Evolutionary conservation across 1,140 invertebrate genomes (phyloP), one percentile per base, ranked within the genome.

Genomic region (Carposina sasakii): DNA sequence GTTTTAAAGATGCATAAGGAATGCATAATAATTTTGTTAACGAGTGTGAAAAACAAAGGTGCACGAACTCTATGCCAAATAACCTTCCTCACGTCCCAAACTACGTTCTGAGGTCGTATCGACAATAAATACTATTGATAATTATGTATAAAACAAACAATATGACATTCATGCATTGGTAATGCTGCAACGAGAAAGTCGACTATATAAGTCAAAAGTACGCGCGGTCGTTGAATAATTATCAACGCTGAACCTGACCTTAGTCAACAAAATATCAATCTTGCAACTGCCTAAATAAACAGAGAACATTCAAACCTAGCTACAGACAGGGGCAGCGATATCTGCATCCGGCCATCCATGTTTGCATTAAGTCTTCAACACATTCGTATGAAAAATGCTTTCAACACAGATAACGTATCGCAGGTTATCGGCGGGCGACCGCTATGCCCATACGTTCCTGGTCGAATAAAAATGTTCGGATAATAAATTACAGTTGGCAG

Each of bases 11-110:
- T n/a, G n/a, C n/a, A n/a, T n/a, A n/a, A n/a, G n/a, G n/a, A n/a
- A n/a, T n/a, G n/a, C n/a, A n/a, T n/a, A n/a, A n/a, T n/a, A n/a
- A n/a, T n/a, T n/a, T n/a, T n/a, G n/a, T n/a, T n/a, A n/a, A n/a
- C n/a, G n/a, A n/a, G n/a, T n/a, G n/a, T n/a, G n/a, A n/a, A n/a
- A n/a, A n/a, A n/a, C n/a, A n/a, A n/a, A n/a, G 76, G 76, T 81
- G 46, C 39, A 71, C 63, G 77, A 78, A 81, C 77, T 76, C 73
- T 19, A 24, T 50, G 51, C 44, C 54, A 48, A 67, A 66, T 77
- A 73, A 81, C 77, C 77, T 81, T 81, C 73, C 60, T 45, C 61
- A 57, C 67, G 74, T 81, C 74, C 71, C 74, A 76, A 78, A 74
- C 73, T 64, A 66, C 70, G 64, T 69, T 67, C 76, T 81, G 73